Conservation (phyloP, 2,113 vertebrate species). For the Perognathus longimembris region DNA sequence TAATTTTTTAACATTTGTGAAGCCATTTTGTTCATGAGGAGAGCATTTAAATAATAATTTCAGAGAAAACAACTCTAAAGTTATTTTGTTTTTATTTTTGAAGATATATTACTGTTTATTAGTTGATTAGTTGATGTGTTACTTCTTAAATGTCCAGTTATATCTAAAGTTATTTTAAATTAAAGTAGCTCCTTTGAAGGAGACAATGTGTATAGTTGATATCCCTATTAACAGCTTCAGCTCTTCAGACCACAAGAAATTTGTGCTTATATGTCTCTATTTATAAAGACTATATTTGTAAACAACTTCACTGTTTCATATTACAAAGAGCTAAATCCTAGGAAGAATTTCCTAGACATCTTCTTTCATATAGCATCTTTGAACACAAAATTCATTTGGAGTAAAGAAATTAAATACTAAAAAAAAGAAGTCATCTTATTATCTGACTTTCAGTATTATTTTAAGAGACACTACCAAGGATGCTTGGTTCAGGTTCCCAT, state of each 20-base stretch:
- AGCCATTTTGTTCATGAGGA: neutral
- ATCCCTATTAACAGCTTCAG: neutral
- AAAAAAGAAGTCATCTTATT: neutral
- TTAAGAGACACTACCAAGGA: neutral
- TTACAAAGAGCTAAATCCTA: neutral
- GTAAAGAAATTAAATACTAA: constrained; percentile 48
- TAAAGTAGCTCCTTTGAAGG: neutral
- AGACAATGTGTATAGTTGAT: constrained; percentile 5
- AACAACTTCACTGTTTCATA: constrained; percentile 33
- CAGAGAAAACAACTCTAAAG: constrained; percentile 35
- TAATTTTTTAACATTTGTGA: neutral
- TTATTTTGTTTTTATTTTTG: too few relatives aligned
- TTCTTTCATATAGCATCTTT: neutral
- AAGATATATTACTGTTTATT: too few relatives aligned
- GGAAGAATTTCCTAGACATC: neutral
- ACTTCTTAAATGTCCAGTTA: too few relatives aligned
- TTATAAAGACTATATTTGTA: neutral
- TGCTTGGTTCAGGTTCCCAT: neutral
- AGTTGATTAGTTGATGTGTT: too few relatives aligned
- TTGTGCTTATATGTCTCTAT: neutral
- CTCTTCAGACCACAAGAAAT: neutral
- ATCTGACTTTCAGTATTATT: constrained; percentile 1
- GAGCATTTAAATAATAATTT: constrained; percentile 30
- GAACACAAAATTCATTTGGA: constrained; percentile 42
- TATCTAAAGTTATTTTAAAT: neutral